Percentiles rank a stretch among this genome's conserved stretches.
Evolutionary conservation across 2,113 vertebrate species (phyloP).

Genomic region (Accipiter virgatus): DNA sequence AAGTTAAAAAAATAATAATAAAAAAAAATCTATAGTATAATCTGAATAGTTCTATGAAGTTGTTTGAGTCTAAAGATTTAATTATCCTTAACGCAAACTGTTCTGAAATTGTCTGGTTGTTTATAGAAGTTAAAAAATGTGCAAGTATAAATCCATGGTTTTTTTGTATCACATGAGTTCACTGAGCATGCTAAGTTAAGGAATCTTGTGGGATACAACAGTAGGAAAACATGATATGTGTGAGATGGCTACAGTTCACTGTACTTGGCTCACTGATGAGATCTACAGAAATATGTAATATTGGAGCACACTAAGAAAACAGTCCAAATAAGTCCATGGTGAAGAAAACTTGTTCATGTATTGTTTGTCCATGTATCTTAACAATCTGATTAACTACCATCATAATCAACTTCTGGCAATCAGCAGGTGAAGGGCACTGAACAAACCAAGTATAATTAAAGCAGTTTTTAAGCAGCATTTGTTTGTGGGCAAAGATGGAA

Average conservation of each 20-base stretch:
- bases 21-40: background rate
- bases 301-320: background rate
- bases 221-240: background rate
- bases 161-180: background rate
- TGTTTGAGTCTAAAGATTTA: background rate
- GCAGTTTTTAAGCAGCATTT: background rate
- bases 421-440: background rate
- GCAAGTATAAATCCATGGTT: background rate
- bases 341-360: background rate
- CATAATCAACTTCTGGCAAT: background rate
- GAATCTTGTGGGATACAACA: background rate
- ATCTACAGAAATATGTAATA: background rate
- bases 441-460: slow-evolving; percentile 18
- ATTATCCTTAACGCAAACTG: background rate
- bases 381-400: slow-evolving; percentile 24
- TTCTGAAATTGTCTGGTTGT: background rate
- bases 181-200: background rate
- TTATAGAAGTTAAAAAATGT: background rate
- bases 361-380: background rate
- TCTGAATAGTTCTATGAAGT: background rate
- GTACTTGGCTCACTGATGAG: background rate
- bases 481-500: background rate
- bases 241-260: background rate
- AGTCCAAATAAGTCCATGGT: background rate
- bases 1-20: background rate